phyloP scores from a whole-genome alignment of 2,113 vertebrate genomes.

The Corythornis vintsioides region DNA sequence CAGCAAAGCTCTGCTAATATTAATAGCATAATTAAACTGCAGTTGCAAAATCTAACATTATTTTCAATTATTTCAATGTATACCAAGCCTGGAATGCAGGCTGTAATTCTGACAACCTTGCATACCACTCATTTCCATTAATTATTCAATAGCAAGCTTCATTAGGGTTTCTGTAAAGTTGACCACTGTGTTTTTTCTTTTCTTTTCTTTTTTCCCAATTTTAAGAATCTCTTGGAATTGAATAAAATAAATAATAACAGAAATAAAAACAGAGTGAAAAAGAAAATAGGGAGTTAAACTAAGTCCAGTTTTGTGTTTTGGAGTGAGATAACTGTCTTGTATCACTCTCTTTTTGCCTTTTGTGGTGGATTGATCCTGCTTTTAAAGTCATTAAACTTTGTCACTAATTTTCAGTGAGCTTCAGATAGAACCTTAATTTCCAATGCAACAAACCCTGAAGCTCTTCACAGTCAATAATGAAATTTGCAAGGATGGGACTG shows the following conservation, averaged over 20 bases:
- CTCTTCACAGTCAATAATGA: neutral
- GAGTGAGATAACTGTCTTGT: neutral
- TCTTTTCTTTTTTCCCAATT: neutral
- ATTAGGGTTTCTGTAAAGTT: neutral
- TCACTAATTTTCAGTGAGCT: neutral
- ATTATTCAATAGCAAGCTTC: neutral
- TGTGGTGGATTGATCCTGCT: neutral
- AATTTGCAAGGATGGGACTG: neutral
- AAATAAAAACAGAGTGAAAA: neutral
- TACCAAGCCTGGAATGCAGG: neutral
- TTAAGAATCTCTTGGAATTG: neutral
- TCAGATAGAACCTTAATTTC: neutral
- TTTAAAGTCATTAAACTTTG: neutral
- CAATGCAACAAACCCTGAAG: neutral
- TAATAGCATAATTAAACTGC: neutral
- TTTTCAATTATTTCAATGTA: neutral
- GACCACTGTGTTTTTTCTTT: neutral
- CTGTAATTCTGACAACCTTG: neutral
- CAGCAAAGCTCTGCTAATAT: neutral
- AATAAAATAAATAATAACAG: neutral
- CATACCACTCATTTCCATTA: neutral
- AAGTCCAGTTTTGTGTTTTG: neutral
- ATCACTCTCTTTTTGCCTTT: neutral
- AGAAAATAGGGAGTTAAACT: neutral
- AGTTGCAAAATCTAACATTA: neutral